Base-by-base conservation (phyloP, 2,888 invertebrate species). In the Dastarcus helophoroides region DNA sequence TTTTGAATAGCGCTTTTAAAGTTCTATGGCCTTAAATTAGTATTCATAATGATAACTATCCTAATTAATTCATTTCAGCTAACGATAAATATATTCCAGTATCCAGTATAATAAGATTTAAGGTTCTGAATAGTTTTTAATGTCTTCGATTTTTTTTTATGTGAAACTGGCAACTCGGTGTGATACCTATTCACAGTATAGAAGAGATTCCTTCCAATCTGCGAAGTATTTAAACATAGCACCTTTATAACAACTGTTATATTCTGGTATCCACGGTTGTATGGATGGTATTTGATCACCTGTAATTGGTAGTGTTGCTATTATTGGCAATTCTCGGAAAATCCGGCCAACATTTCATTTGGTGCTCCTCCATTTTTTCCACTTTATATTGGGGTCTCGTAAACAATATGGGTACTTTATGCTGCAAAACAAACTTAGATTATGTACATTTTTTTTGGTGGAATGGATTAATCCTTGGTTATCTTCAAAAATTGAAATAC, bases 291-390 rank as follows among this genome's bases (percentile, higher is more conserved):
- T n/a, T n/a, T n/a, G n/a, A n/a, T 17, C 22, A 33, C 48, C 40
- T 47, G 19, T 50, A 53, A 37, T 41, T 43, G 6, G 51, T 53
- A 9, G 50, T 43, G 17, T 47, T 44, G 3, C 45, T 39, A 33
- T 50, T 44, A 16, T 40, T 36, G 3, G 43, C 42, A 12, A 46
- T 39, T 31, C 43, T 39, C 4, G 39, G 31, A 19, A 50, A 38
- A 24, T 43, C 42, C 2, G 54, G 53, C 54, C 53, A 56, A 26
- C 43, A 43, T 38, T 50, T 46, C 33, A 48, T 44, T 22, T 41
- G 44, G n/a, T 44, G 42, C 12, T 41, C 33, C 7, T 47, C 33
- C n/a, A n/a, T n/a, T 2, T 31, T 16, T 16, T 38, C 37, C 3
- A 29, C 31, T 19, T 32, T 41, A 24, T 39, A 40, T 16, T 39